A percentile compares a stretch with the other conserved stretches of the same genome.
These are phyloP conservation scores for Vidua chalybeata DNA, from an alignment of 2,113 vertebrate genomes.

Conservation along the genomic window DNA sequence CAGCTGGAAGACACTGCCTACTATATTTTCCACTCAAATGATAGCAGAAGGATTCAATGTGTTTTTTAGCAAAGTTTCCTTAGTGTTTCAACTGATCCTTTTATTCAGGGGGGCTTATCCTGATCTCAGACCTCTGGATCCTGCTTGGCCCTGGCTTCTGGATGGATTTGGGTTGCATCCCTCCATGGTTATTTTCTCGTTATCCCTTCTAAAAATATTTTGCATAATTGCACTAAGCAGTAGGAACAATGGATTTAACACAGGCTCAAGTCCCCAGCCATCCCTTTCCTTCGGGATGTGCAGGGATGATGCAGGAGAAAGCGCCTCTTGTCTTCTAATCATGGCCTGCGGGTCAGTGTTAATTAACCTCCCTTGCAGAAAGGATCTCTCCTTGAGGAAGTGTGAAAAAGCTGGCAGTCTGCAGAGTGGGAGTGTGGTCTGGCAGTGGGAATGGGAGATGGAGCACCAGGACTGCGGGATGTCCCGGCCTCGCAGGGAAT, in stretches of 20 bases:
- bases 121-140: neutral
- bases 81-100: neutral
- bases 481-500: rapidly evolving
- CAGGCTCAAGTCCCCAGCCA: neutral
- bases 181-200: neutral
- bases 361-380: slow-evolving; percentile 57
- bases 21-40: neutral
- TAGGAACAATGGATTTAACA: neutral
- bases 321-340: neutral
- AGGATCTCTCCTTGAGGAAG: slow-evolving; percentile 29
- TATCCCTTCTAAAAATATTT: neutral
- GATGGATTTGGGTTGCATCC: neutral
- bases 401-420: slow-evolving; percentile 26
- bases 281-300: neutral
- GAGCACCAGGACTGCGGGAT: neutral
- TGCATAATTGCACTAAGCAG: neutral
- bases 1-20: neutral
- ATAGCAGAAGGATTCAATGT: neutral
- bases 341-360: slow-evolving; percentile 19
- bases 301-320: neutral
- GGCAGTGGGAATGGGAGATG: neutral
- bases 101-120: neutral
- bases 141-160: neutral
- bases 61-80: neutral
- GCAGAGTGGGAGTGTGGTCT: neutral